Base-by-base conservation (phyloP, 2,113 vertebrate genomes). In the Zingel zingel region DNA sequence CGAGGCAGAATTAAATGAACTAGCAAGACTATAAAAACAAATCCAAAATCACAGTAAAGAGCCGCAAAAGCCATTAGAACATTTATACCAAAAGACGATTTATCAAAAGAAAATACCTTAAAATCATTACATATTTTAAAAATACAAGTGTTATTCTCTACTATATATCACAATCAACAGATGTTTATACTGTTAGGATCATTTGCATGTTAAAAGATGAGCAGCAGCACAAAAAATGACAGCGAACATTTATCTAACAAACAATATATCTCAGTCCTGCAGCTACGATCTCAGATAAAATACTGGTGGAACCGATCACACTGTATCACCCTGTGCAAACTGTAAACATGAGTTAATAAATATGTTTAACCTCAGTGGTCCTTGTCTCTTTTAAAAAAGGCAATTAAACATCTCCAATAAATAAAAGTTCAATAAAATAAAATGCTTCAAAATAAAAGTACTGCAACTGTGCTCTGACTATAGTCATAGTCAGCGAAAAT, bases 271-370 rank as follows among this genome's bases (percentile, higher is more conserved):
- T 73, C 2, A 1, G 45, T 73, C 25, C 69, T 45, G 70, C 70
- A 82, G 88, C 84, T 56, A 64, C 43, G 3, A 4, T 18, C 58
- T 14, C 18, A 50, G 53, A 81, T 73, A 15, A 70, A 80, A 61
- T 21, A 62, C 30, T 39, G 19, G 66, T 7, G 25, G 6, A n/a
- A 1, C 16, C 25, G 15, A 39, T 67, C 67, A 51, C 3, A 27
- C 64, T 64, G 25, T 2, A 21, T 53, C n/a, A n/a, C n/a, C n/a
- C 27, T 39, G 47, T 1, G 27, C 13, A 61, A 27, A 56, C 69
- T 10, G 23, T 59, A 69, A 74, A 81, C 58, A 61, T 0, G 8
- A 43, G 71, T 74, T 85, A 72, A 65, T 68, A 25, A 27, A 71
- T 4, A 27, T 5, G 56, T 68, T 79, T 48, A n/a, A 69, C 15